These are phyloP conservation scores for Channa striata DNA, from an alignment of 2,797 vertebrate species.

Conservation along the genomic window DNA sequence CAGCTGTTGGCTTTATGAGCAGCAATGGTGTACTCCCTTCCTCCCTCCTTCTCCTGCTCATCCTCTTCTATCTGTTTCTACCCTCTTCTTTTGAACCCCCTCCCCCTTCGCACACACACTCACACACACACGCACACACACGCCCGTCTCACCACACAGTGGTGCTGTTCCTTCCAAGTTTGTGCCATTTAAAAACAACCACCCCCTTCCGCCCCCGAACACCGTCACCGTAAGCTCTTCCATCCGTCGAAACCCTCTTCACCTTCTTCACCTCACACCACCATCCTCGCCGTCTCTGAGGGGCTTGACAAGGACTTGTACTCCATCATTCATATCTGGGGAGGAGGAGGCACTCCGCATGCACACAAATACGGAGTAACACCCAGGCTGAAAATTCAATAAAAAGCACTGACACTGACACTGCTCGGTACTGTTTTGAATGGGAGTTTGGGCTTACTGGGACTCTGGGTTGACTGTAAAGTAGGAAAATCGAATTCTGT, in stretches of 20 bases:
- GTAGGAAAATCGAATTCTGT: slow-evolving; percentile 72
- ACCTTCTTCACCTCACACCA: slow-evolving; percentile 49
- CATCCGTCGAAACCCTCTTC: slow-evolving; percentile 32
- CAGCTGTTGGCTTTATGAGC: slow-evolving; percentile 86
- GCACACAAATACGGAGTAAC: slow-evolving; percentile 75
- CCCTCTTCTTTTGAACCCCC: slow-evolving; percentile 15
- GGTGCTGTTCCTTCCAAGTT: slow-evolving; percentile 60
- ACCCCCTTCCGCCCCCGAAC: not conserved
- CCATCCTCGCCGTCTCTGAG: slow-evolving; percentile 63
- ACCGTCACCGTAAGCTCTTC: slow-evolving; percentile 27
- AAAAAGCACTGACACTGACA: slow-evolving; percentile 72
- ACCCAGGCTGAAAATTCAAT: slow-evolving; percentile 77
- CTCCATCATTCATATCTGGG: slow-evolving; percentile 77
- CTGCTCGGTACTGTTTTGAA: slow-evolving; percentile 70
- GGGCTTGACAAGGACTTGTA: slow-evolving; percentile 74
- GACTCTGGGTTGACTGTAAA: slow-evolving; percentile 74
- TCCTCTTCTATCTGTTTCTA: slow-evolving; percentile 57
- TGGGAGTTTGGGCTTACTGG: slow-evolving; percentile 68
- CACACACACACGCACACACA: slow-evolving; percentile 4
- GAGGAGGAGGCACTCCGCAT: slow-evolving; percentile 57
- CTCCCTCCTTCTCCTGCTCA: slow-evolving; percentile 56
- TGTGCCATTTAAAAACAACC: slow-evolving; percentile 45
- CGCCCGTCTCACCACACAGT: slow-evolving; percentile 49
- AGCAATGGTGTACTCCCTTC: slow-evolving; percentile 73
- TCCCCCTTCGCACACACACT: slow-evolving; percentile 15